Conservation (phyloP, 2,113 vertebrate genomes). For the Tetraodon nigroviridis region DNA sequence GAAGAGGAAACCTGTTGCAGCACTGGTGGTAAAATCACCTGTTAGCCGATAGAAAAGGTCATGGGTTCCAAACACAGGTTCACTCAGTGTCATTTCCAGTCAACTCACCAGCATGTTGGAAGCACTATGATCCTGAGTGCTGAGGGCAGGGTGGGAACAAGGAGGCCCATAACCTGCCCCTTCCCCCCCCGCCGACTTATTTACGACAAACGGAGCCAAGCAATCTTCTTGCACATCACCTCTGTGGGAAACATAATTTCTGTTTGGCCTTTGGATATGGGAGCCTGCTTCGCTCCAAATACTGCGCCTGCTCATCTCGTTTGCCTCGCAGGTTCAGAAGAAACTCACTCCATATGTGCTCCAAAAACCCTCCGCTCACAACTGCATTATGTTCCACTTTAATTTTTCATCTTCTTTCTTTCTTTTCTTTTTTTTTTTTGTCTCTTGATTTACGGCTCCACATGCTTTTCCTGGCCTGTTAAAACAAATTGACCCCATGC, state of each 20-base stretch:
- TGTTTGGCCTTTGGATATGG: constrained; percentile 62
- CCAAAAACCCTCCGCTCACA: constrained; percentile 35
- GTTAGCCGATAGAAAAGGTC: constrained; percentile 58
- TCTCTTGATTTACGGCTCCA: constrained; percentile 32
- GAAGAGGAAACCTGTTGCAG: background rate
- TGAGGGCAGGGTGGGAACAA: constrained; percentile 52
- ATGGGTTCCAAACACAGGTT: constrained; percentile 56
- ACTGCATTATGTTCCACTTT: constrained; percentile 28
- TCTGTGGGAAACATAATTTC: constrained; percentile 59
- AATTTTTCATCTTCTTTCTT: constrained; percentile 19
- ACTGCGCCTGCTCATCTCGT: constrained; percentile 55
- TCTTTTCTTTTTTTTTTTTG: constrained; percentile 27
- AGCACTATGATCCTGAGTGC: constrained; percentile 60
- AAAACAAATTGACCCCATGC: constrained; percentile 17
- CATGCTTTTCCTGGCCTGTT: constrained; percentile 6
- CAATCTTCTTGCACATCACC: constrained; percentile 46
- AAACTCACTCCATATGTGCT: constrained; percentile 43
- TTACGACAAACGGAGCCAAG: constrained; percentile 40
- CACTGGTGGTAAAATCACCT: constrained; percentile 46
- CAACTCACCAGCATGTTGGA: constrained; percentile 54
- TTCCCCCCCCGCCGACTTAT: background rate
- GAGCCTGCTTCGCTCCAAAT: constrained; percentile 56
- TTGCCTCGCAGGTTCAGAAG: constrained; percentile 46
- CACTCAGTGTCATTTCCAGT: constrained; percentile 66
- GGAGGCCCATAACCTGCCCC: constrained; percentile 27